phyloP scores from a whole-genome alignment of 2,888 invertebrate species.

The Liposcelis brunnea region DNA sequence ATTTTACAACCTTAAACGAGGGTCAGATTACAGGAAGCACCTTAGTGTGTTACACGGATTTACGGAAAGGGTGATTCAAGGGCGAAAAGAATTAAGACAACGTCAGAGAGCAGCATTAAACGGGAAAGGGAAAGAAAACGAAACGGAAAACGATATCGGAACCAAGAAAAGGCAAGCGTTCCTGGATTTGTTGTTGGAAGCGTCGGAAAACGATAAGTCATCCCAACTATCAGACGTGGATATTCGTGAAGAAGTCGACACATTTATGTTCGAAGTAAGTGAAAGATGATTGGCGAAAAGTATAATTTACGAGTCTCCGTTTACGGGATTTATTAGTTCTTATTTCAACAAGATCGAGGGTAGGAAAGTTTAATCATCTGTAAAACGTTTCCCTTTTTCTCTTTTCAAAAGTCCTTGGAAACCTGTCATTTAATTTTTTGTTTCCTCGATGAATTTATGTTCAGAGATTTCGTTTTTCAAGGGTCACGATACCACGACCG shows the following conservation, averaged over 20 bases:
- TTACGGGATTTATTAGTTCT: too few relatives aligned
- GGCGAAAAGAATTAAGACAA: background rate
- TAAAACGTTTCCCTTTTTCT: background rate
- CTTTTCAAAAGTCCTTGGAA: background rate
- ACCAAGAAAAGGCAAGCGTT: constrained; percentile 41
- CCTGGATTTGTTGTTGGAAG: constrained; percentile 43
- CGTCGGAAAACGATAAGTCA: constrained; percentile 29
- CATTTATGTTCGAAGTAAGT: constrained; percentile 52
- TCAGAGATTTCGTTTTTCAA: constrained; percentile 11
- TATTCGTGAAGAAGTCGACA: constrained; percentile 52
- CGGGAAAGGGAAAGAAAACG: constrained; percentile 7
- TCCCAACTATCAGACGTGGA: constrained; percentile 36
- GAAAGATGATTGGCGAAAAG: background rate
- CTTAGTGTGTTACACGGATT: constrained; percentile 30
- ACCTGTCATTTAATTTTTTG: too few relatives aligned
- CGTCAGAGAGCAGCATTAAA: too few relatives aligned
- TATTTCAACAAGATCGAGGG: too few relatives aligned
- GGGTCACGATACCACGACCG: constrained; percentile 34
- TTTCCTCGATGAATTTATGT: too few relatives aligned
- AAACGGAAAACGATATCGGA: constrained; percentile 10
- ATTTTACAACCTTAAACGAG: constrained; percentile 24
- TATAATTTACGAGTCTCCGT: too few relatives aligned
- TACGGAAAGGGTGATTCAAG: constrained; percentile 25
- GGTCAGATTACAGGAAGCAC: constrained; percentile 25
- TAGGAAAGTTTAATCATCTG: too few relatives aligned